Conservation (phyloP, 2,113 vertebrate genomes). For the Grammomys surdaster region DNA sequence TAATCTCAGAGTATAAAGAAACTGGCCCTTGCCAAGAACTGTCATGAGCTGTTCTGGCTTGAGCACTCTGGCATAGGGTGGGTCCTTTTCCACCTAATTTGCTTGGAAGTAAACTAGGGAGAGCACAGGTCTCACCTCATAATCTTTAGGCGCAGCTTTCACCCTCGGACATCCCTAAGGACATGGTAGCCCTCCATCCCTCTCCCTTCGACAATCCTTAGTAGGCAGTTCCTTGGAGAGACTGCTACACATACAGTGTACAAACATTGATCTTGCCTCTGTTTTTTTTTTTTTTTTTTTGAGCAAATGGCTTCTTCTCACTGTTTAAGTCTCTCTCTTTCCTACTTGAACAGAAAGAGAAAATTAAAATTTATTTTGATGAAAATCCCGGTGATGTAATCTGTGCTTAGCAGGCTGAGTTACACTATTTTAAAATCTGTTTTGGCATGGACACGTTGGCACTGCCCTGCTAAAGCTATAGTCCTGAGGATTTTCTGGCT, state of each 20-base stretch:
- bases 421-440: slow-evolving; percentile 50
- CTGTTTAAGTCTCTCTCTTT: background rate
- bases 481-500: slow-evolving; percentile 80
- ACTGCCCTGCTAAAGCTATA: slow-evolving; percentile 42
- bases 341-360: background rate
- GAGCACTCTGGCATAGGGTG: background rate
- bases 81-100: background rate
- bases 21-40: background rate
- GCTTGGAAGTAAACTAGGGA: slow-evolving; percentile 9
- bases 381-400: slow-evolving; percentile 36
- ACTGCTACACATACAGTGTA: background rate
- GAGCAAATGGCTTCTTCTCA: slow-evolving; percentile 25
- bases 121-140: background rate
- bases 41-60: background rate
- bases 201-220: background rate
- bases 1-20: slow-evolving; percentile 16
- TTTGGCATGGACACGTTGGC: slow-evolving; percentile 45
- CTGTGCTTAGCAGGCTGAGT: slow-evolving; percentile 49
- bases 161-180: background rate
- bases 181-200: background rate
- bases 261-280: background rate
- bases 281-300: background rate
- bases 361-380: slow-evolving; percentile 22
- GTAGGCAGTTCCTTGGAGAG: background rate
- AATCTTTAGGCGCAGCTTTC: background rate